These are phyloP conservation scores for Semibalanus balanoides DNA, from an alignment of 1,140 invertebrate species.

Conservation along the genomic window DNA sequence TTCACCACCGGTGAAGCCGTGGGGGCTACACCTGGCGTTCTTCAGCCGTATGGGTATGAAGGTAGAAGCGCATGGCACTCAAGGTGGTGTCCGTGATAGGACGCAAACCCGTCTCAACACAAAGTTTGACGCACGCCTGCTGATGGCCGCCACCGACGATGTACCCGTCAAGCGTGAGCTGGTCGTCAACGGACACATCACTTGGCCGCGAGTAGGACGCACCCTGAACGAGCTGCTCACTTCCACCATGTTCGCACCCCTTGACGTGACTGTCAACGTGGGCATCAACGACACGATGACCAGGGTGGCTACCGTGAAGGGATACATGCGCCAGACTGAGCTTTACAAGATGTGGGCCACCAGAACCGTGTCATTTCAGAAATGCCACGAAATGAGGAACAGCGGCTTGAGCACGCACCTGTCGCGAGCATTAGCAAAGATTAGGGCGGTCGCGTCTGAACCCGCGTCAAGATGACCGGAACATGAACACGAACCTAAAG, in stretches of 20 bases:
- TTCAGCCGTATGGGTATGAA: background rate
- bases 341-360: background rate
- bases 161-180: background rate
- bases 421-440: background rate
- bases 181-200: background rate
- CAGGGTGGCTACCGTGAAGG: background rate
- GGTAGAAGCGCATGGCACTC: background rate
- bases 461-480: background rate
- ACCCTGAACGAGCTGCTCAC: background rate
- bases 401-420: background rate
- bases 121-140: background rate
- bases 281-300: background rate
- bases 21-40: background rate
- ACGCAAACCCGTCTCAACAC: background rate
- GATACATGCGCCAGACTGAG: background rate
- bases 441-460: background rate
- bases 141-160: background rate
- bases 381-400: background rate
- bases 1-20: background rate
- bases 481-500: background rate
- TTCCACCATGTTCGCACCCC: background rate
- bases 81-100: background rate
- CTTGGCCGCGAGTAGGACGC: background rate
- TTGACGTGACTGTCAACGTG: background rate
- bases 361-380: background rate